Base-by-base conservation (phyloP, 2,888 invertebrate genomes). In the Aleiodes leptofemur region DNA sequence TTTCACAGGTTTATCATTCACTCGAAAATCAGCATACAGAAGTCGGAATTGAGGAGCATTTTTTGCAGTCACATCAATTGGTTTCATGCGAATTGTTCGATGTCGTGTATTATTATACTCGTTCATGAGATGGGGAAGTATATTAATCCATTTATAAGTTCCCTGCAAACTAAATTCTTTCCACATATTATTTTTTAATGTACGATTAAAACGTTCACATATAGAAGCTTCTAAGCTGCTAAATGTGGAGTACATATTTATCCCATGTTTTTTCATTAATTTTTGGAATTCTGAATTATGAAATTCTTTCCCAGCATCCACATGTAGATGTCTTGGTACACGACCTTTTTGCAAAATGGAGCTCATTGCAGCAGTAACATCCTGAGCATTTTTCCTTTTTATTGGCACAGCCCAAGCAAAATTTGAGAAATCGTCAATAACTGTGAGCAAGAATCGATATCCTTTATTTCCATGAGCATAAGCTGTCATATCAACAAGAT, bases 401-500 rank as follows among this genome's bases (percentile, higher is more conserved):
- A 89, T 51, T 3, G 87, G 85, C 43, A 79, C 68, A 43, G 83
- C 84, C 86, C 87, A 90, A 6, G 86, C 83, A 82, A 81, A 90
- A 82, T 90, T 90, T 4, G 87, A 88, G 81, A 86, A 87, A 88
- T 86, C 51, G 31, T 80, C 76, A 69, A 89, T 90, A 9, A 88
- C 82, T 9, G 85, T 83, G 73, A 90, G 78, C 48, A 90, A 78
- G 73, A 84, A 88, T 75, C 53, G 83, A 74, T 57, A 31, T 29
- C 76, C 48, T 76, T 79, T 14, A 85, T 57, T 31, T 31, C n/a
- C 9, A 3, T 11, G 9, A 13, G 57, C 72, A 83, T 84, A 86
- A 23, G 77, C 64, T 16, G 72, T 73, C 85, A 88, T 84, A 76
- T 86, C 85, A 6, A 86, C 87, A 23, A 90, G 81, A 84, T 90